These are phyloP conservation scores for Phrynocephalus guinanensis DNA, from an alignment of 2,797 vertebrate species.

Conservation along the genomic window DNA sequence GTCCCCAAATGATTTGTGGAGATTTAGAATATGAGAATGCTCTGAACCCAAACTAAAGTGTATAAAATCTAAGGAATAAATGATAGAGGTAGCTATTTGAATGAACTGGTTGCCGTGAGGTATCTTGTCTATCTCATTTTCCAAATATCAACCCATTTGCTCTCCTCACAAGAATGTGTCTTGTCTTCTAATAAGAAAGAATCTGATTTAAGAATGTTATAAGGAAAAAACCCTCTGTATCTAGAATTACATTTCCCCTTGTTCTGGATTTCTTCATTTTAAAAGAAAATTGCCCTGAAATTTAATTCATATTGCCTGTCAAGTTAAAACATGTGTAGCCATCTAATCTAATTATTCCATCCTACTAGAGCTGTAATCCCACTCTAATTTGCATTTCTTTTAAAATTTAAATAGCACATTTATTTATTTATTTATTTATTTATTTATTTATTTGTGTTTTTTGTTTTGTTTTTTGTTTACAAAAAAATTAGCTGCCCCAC, in stretches of 20 bases:
- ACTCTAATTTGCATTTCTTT: conserved; percentile 14
- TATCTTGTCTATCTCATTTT: not conserved
- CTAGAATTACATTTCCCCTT: conserved; percentile 19
- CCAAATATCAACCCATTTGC: conserved; percentile 1
- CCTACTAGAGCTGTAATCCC: not conserved
- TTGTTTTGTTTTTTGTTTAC: no score
- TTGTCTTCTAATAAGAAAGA: conserved; percentile 24
- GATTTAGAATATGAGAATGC: not conserved
- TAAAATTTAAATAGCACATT: conserved; percentile 12
- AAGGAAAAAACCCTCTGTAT: not conserved
- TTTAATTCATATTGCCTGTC: conserved; percentile 37
- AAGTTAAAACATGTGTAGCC: conserved; percentile 15
- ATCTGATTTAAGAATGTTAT: conserved; percentile 29
- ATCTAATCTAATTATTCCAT: conserved; percentile 38
- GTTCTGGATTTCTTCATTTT: conserved; percentile 29
- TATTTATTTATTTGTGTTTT: no score
- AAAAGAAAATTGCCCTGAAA: conserved; percentile 14
- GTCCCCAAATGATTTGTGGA: conserved; percentile 11
- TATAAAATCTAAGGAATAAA: not conserved
- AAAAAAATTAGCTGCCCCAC: no score
- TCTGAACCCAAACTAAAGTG: conserved; percentile 12
- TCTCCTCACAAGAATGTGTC: not conserved
- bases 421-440: no score
- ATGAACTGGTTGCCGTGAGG: not conserved
- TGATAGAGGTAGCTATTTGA: not conserved